These are phyloP conservation scores for Apeltes quadracus DNA, from an alignment of 2,113 vertebrate species.

Conservation along the genomic window DNA sequence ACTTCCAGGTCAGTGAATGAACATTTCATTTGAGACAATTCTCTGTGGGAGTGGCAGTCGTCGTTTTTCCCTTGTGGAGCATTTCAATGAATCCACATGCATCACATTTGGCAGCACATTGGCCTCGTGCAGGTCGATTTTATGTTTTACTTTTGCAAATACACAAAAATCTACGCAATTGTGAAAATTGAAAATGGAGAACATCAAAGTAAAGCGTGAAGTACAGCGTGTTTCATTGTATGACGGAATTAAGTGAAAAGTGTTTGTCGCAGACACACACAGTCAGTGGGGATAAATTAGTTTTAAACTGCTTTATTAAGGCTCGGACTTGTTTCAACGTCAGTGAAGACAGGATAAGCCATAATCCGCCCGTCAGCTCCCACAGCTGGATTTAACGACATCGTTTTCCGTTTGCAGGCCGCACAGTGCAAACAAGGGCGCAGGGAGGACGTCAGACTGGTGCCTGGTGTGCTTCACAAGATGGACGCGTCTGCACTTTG, in stretches of 20 bases:
- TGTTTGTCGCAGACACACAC: neutral
- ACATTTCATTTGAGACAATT: neutral
- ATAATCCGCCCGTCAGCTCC: neutral
- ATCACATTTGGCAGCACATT: neutral
- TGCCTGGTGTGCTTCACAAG: neutral
- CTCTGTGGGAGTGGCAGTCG: too few species aligned
- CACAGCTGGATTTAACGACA: neutral
- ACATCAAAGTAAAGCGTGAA: too few species aligned
- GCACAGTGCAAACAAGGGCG: conserved; percentile 16
- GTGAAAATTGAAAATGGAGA: too few species aligned
- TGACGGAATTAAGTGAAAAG: neutral
- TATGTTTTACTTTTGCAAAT: neutral
- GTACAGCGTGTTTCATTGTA: neutral
- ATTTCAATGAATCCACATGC: too few species aligned
- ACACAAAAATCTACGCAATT: too few species aligned
- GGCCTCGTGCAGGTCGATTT: neutral
- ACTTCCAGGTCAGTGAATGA: conserved; percentile 52
- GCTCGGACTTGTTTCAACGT: neutral
- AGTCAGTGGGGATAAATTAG: neutral
- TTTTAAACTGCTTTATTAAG: neutral
- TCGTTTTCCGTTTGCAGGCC: conserved; percentile 21
- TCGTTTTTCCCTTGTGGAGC: too few species aligned
- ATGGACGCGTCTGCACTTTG: conserved; percentile 19
- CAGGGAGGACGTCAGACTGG: neutral
- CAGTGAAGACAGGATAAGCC: too few species aligned